phyloP scores from a whole-genome alignment of 2,113 vertebrate species.

The Nothobranchius furzeri region DNA sequence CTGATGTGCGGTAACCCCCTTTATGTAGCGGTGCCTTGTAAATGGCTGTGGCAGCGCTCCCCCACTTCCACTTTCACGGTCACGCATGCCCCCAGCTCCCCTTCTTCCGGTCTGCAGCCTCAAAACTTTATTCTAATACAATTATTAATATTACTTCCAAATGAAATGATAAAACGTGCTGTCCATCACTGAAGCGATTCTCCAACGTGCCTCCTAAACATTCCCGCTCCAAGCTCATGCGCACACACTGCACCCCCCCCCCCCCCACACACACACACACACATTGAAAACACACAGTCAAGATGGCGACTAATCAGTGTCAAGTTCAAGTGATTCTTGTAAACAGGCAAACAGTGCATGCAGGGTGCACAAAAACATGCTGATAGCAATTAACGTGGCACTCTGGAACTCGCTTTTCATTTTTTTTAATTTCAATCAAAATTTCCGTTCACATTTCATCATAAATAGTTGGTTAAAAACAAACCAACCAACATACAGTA shows the following conservation, averaged over 20 bases:
- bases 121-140: too few relatives aligned
- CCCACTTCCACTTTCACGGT: slow-evolving; percentile 56
- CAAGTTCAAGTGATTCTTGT: slow-evolving; percentile 80
- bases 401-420: slow-evolving; percentile 72
- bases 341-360: slow-evolving; percentile 41
- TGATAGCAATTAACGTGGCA: slow-evolving; percentile 65
- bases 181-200: too few relatives aligned
- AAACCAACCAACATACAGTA: slow-evolving; percentile 81
- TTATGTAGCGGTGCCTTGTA: slow-evolving; percentile 60
- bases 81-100: slow-evolving; percentile 64
- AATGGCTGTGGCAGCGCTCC: slow-evolving; percentile 42
- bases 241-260: slow-evolving; percentile 8
- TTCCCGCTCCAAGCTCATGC: slow-evolving; percentile 11
- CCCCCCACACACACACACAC: slow-evolving; percentile 26
- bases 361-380: slow-evolving; percentile 52
- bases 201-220: slow-evolving; percentile 30
- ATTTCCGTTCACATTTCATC: slow-evolving; percentile 81
- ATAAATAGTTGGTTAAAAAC: slow-evolving; percentile 81
- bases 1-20: slow-evolving; percentile 57
- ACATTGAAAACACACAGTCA: slow-evolving; percentile 63
- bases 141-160: too few relatives aligned
- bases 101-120: slow-evolving; percentile 39
- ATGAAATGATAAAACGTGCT: not conserved
- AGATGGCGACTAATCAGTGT: slow-evolving; percentile 80
- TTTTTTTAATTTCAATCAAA: slow-evolving; percentile 85